These are phyloP conservation scores for Aleiodes testaceus DNA, from an alignment of 2,888 invertebrate species.

Conservation along the genomic window DNA sequence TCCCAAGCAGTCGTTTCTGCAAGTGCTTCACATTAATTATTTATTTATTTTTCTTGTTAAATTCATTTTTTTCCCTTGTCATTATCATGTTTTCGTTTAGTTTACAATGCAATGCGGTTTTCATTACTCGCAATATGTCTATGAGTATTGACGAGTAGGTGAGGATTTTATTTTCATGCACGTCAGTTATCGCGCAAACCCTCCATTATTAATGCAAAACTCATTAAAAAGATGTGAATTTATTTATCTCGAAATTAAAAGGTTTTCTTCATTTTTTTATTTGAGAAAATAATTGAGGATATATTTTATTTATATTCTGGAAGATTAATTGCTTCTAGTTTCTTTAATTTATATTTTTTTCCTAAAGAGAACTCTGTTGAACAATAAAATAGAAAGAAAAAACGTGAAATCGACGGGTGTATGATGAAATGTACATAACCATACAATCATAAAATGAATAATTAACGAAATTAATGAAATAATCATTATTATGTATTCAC, in stretches of 20 bases:
- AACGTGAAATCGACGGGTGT: slow-evolving; percentile 2
- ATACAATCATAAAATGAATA: slow-evolving; percentile 10
- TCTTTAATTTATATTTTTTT: slow-evolving; percentile 7
- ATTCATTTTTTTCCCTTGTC: slow-evolving; percentile 18
- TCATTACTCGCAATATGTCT: slow-evolving; percentile 47
- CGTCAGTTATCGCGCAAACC: slow-evolving; percentile 19
- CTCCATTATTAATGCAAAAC: slow-evolving; percentile 24
- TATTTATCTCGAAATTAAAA: slow-evolving; percentile 11
- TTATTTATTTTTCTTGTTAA: slow-evolving; percentile 8
- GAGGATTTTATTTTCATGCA: slow-evolving; percentile 44
- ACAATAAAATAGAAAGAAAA: not conserved
- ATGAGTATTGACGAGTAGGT: slow-evolving; percentile 61
- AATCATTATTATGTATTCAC: slow-evolving; percentile 15
- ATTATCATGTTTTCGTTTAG: slow-evolving; percentile 24
- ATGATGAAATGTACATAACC: slow-evolving; percentile 3
- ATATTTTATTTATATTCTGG: slow-evolving; percentile 17
- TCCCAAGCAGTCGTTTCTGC: slow-evolving; percentile 50
- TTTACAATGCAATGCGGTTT: slow-evolving; percentile 35
- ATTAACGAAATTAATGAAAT: not conserved
- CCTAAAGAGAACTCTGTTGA: too few species aligned
- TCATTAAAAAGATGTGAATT: not conserved
- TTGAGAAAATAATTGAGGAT: slow-evolving; percentile 4
- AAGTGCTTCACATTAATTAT: slow-evolving; percentile 1
- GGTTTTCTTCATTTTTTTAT: too few species aligned
- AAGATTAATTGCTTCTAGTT: slow-evolving; percentile 25